Base-by-base conservation (phyloP, 1,140 invertebrate genomes). In the Dendroctonus valens region DNA sequence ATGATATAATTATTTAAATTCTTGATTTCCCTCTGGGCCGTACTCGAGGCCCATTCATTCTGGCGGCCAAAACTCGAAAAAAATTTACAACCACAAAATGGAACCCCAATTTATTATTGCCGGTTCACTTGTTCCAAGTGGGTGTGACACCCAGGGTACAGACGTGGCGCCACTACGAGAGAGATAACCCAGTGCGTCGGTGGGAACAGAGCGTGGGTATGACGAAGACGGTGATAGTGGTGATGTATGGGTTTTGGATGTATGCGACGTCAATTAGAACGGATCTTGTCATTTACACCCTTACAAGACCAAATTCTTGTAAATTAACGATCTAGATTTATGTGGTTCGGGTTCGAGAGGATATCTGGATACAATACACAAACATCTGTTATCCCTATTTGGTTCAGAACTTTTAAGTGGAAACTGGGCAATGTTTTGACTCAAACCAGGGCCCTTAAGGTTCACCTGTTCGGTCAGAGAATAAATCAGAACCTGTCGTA, bases 51-150 rank as follows among this genome's bases (percentile, higher is more conserved):
- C 12, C 48, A 50, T 57, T 41, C 54, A 57, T 57, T 57, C 54
- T 57, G 14, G 37, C n/a, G 26, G 39, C 37, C 9, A 12, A 48
- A 11, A 37, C 26, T n/a, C n/a, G 11, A 41, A 26, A 63, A 53
- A 63, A 38, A 63, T 63, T 63, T 63, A 63, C 61, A 55, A 63
- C 61, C 61, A 51, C 61, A 54, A 54, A 51, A 49, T 51, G 51
- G 51, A 41, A 44, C 61, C 41, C 41, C 50, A 49, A 63, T 63
- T 63, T 62, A 62, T 62, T 62, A 51, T 50, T n/a, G 37, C 7
- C n/a, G 42, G 12, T 50, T 37, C 46, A 40, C 48, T 42, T 26
- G 26, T 44, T 53, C n/a, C 61, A 40, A 63, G 61, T 63, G 61
- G 61, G 61, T 51, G 61, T 63, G 51, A 63, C 61, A 55, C 38